Evolutionary conservation across 2,797 vertebrate species (phyloP), one percentile per base, ranked within the genome.

Genomic region (Bradypus variegatus): DNA sequence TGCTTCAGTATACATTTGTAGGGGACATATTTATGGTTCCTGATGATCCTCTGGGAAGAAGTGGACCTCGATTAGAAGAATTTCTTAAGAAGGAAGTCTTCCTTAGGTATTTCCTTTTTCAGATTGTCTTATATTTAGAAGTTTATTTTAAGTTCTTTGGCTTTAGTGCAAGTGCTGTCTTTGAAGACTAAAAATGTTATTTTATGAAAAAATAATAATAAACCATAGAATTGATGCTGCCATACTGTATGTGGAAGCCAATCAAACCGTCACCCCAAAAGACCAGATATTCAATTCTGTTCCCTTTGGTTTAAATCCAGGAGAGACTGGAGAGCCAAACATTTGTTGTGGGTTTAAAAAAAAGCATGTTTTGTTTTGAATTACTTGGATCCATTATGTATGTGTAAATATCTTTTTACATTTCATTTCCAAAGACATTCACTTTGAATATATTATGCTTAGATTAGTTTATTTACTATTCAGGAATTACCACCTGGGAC

Each of bases 21-120:
- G 99, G 98, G 95, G 99, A 99, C 95, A 98, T 98, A 96, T 99
- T 99, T 97, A 99, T 99, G 99, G 98, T 99, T 97, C 99, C 99
- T 25, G 99, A 99, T 93, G 99, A 99, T 96, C 99, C 99, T 48
- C 97, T 99, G 95, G 99, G 99, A 91, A 98, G 98, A 96, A 96
- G 98, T 2, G 99, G 99, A n/a, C 99, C 99, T 81, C 97, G 98
- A 86, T 95, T 99, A 60, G 98, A 99, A 89, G 93, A 96, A 73
- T 99, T 99, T 96, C 98, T 99, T 88, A 96, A 92, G 82, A 98
- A 97, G 95, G 97, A 98, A 69, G 91, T 86, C 89, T 89, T 18
- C 93, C 96, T n/a, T 93, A 97, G 98, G 99, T 99, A 97, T 77
- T 94, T 93, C 79, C 62, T 50, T 90, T 16, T 88, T 81, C 79